phyloP scores from a whole-genome alignment of 2,888 invertebrate genomes.

The Clostera curtula region DNA sequence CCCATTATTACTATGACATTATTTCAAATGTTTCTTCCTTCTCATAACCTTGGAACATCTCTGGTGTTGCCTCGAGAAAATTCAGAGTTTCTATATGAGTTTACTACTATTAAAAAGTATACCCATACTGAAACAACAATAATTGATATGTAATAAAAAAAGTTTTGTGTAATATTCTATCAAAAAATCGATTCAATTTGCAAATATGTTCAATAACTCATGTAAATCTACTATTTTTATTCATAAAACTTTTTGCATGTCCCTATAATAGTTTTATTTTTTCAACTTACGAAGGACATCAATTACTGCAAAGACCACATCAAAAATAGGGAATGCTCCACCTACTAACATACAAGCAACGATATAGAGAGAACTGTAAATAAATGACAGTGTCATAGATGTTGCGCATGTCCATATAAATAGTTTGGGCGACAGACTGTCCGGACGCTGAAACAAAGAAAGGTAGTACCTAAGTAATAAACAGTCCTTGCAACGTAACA shows the following conservation, averaged over 20 bases:
- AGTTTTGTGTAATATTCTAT: not conserved
- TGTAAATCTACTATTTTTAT: too few species aligned
- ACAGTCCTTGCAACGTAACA: too few species aligned
- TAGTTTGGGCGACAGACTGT: constrained; percentile 13
- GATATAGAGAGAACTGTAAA: constrained; percentile 39
- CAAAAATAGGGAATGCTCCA: constrained; percentile 42
- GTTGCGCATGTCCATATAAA: constrained; percentile 30
- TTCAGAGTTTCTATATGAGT: constrained; percentile 47
- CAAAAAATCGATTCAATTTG: constrained; percentile 1
- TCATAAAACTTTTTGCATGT: too few species aligned
- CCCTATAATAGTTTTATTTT: too few species aligned
- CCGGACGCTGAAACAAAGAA: constrained; percentile 29
- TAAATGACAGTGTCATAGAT: constrained; percentile 31
- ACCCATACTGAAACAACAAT: constrained; percentile 47
- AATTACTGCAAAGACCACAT: constrained; percentile 37
- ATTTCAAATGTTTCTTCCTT: too few species aligned
- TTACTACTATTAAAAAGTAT: constrained; percentile 50
- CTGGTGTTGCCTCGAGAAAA: too few species aligned
- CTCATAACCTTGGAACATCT: too few species aligned
- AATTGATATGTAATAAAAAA: constrained; percentile 4
- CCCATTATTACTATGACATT: too few species aligned
- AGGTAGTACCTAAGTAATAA: too few species aligned
- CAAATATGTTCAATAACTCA: too few species aligned
- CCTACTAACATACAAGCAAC: constrained; percentile 32
- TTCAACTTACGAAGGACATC: constrained; percentile 38